phyloP scores from a whole-genome alignment of 2,888 invertebrate genomes.

The Smittia sp. region DNA sequence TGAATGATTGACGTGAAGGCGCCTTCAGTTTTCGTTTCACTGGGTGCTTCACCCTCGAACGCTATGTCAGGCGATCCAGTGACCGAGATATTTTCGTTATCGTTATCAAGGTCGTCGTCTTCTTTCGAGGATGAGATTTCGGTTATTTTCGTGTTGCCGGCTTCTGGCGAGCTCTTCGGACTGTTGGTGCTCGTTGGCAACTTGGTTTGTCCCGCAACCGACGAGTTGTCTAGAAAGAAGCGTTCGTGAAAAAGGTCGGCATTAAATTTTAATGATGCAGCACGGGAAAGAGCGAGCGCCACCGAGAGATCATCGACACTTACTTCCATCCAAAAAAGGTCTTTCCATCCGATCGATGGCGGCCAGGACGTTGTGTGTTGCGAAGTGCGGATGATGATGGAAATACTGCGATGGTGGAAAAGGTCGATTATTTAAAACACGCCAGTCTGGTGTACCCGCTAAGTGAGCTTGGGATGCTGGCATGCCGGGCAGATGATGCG shows the following conservation, averaged over 20 bases:
- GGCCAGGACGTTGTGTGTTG: constrained; percentile 57
- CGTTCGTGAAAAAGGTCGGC: background rate
- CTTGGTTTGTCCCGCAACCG: constrained; percentile 28
- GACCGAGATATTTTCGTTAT: constrained; percentile 52
- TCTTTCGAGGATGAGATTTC: constrained; percentile 38
- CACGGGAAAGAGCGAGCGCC: background rate
- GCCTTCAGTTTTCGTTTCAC: constrained; percentile 50
- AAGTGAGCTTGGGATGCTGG: constrained; percentile 57
- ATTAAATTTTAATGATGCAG: background rate
- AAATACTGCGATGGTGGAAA: constrained; percentile 55
- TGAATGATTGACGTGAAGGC: constrained; percentile 54
- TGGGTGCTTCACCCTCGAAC: constrained; percentile 51
- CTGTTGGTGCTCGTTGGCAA: constrained; percentile 68
- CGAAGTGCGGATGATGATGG: constrained; percentile 58
- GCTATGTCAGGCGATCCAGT: constrained; percentile 58
- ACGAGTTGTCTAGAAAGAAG: background rate
- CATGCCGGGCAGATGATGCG: constrained; percentile 70
- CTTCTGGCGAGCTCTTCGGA: constrained; percentile 61
- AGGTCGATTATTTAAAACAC: constrained; percentile 53
- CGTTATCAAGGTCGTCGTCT: constrained; percentile 53
- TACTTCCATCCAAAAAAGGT: constrained; percentile 33
- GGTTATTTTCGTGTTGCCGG: constrained; percentile 20
- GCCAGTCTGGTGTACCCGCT: constrained; percentile 65
- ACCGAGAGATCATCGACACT: constrained; percentile 17
- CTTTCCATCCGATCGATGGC: constrained; percentile 54